Percentiles rank a stretch among this genome's conserved stretches.
Evolutionary conservation across 2,888 invertebrate genomes (phyloP).

Genomic region (Diadegma fenestrale): DNA sequence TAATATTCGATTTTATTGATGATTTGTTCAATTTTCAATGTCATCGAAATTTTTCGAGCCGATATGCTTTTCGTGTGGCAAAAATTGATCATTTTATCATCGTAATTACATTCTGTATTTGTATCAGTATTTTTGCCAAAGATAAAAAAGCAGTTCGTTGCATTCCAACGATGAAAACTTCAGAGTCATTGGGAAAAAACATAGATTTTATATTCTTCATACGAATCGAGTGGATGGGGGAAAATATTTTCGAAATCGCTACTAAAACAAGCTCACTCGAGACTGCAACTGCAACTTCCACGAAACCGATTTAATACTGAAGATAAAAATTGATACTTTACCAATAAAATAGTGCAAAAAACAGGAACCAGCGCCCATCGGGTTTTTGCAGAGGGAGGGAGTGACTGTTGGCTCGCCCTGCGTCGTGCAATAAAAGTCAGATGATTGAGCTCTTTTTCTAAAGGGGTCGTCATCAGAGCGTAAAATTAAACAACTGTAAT

Average conservation of each 20-base stretch:
- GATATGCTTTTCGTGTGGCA: too few relatives aligned
- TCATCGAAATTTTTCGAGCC: too few relatives aligned
- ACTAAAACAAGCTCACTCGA: neutral
- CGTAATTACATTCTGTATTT: too few relatives aligned
- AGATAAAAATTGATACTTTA: neutral
- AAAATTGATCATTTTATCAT: too few relatives aligned
- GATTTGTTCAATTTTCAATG: too few relatives aligned
- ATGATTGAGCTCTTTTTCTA: constrained; percentile 31
- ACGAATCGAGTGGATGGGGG: neutral
- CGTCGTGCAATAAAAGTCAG: constrained; percentile 7
- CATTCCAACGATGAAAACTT: too few relatives aligned
- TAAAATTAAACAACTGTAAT: constrained; percentile 58
- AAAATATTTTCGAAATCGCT: constrained; percentile 2
- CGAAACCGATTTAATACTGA: neutral
- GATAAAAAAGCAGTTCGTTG: too few relatives aligned
- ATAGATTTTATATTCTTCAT: neutral
- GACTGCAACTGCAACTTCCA: neutral
- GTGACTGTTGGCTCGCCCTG: neutral
- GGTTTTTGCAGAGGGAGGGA: neutral
- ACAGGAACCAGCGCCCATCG: neutral
- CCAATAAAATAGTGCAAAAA: neutral
- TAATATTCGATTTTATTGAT: too few relatives aligned
- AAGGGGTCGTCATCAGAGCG: constrained; percentile 38
- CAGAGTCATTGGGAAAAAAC: too few relatives aligned
- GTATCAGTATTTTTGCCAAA: too few relatives aligned